Conservation (phyloP, 2,113 vertebrate genomes). For the Prunella himalayana region DNA sequence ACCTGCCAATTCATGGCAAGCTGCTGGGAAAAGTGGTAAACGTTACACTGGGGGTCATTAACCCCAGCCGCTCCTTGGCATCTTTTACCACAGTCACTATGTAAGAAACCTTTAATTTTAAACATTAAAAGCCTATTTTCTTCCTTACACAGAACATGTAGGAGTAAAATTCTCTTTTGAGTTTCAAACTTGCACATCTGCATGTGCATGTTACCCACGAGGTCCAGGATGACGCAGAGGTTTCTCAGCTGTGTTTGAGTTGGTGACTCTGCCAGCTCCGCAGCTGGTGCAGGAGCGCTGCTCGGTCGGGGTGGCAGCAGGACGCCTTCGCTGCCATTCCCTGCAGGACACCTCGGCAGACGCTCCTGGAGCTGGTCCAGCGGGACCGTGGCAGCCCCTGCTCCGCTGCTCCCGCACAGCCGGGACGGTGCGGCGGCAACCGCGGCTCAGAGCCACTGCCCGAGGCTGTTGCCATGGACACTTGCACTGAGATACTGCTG, state of each 20-base stretch:
- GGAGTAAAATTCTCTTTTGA: not conserved
- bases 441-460: fast-evolving
- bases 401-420: fast-evolving
- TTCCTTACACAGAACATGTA: not conserved
- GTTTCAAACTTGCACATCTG: not conserved
- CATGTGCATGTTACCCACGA: too few relatives aligned
- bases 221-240: not conserved
- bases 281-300: not conserved
- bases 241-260: not conserved
- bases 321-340: not conserved
- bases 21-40: not conserved
- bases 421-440: not conserved
- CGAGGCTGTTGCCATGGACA: not conserved
- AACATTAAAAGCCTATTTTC: not conserved
- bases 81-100: not conserved
- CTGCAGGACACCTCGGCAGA: not conserved
- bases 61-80: not conserved
- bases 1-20: not conserved
- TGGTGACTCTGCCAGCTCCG: not conserved
- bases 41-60: not conserved
- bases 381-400: too few relatives aligned
- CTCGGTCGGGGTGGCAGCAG: not conserved
- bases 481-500: not conserved
- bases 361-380: too few relatives aligned
- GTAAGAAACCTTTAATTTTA: not conserved